Conservation (phyloP, 2,888 invertebrate genomes). For the Galeruca laticollis region DNA sequence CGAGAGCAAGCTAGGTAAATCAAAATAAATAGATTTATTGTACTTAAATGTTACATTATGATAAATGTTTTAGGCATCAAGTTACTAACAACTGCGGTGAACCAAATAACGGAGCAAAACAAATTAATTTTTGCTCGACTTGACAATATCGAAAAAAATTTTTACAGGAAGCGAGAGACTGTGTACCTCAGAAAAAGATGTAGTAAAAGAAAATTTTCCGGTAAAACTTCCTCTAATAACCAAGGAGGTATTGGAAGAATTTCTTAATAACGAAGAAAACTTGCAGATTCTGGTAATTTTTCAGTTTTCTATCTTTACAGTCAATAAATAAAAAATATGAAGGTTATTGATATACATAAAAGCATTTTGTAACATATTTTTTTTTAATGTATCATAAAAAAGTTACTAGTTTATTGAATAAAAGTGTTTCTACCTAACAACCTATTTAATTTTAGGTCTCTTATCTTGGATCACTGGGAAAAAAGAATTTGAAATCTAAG, state of each 20-base stretch:
- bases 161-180: slow-evolving; percentile 6
- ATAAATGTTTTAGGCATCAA: too few species aligned
- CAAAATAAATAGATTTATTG: slow-evolving; percentile 2
- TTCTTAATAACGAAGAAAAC: neutral
- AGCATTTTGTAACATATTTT: too few species aligned
- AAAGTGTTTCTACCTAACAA: slow-evolving; percentile 1
- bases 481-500: neutral
- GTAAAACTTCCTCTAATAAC: slow-evolving; percentile 5
- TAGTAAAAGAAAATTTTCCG: slow-evolving; percentile 1
- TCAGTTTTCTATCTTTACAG: too few species aligned
- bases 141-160: slow-evolving; percentile 2
- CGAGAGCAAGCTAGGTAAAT: slow-evolving; percentile 4
- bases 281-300: neutral
- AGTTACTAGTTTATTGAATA: neutral
- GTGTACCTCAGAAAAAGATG: slow-evolving; percentile 1
- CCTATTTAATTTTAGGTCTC: slow-evolving; percentile 5
- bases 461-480: slow-evolving; percentile 5
- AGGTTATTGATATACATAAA: too few species aligned
- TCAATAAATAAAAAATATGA: too few species aligned
- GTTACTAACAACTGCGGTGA: too few species aligned
- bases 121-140: too few species aligned
- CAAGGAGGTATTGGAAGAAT: slow-evolving; percentile 1
- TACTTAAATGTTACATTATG: too few species aligned
- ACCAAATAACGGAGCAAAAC: too few species aligned
- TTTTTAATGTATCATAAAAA: neutral